A percentile compares a stretch with the other conserved stretches of the same genome.
Conservation (phyloP, 2,797 vertebrate genomes). For the Myotis pilosus region DNA sequence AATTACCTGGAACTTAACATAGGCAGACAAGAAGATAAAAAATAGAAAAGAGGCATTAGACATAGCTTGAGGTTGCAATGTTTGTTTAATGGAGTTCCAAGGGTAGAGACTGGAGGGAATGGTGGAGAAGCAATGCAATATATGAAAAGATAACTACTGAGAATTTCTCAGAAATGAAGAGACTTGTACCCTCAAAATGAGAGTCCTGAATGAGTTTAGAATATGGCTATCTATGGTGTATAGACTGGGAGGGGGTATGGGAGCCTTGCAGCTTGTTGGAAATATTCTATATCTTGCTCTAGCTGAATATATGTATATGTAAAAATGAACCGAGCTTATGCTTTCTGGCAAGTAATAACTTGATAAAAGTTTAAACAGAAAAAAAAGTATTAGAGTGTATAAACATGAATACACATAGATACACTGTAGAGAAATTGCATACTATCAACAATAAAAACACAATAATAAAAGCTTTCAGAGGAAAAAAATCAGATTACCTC, state of each 20-base stretch:
- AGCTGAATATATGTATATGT: not conserved
- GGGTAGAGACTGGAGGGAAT: not conserved
- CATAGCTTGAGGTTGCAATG: not conserved
- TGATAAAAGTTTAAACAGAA: not conserved
- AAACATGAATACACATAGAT: slow-evolving; percentile 33
- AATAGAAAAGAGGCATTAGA: not conserved
- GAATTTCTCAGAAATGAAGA: not conserved
- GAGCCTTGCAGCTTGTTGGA: not conserved
- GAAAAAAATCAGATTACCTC: slow-evolving; percentile 29
- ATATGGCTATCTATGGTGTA: not conserved
- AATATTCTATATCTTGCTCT: not conserved
- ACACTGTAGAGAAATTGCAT: not conserved
- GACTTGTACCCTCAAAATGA: not conserved
- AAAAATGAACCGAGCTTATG: not conserved
- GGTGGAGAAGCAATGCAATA: not conserved
- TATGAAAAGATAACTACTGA: not conserved
- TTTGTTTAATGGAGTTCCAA: not conserved
- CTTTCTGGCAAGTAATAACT: not conserved
- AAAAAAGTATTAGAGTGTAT: not conserved
- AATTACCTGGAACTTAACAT: not conserved
- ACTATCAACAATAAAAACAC: slow-evolving; percentile 3
- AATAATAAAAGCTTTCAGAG: slow-evolving; percentile 4
- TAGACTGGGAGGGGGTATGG: not conserved
- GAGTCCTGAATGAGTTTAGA: not conserved
- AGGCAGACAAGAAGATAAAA: not conserved